A percentile compares a stretch with the other conserved stretches of the same genome.
phyloP scores from a whole-genome alignment of 2,113 vertebrate species.

The Lepisosteus oculatus region DNA sequence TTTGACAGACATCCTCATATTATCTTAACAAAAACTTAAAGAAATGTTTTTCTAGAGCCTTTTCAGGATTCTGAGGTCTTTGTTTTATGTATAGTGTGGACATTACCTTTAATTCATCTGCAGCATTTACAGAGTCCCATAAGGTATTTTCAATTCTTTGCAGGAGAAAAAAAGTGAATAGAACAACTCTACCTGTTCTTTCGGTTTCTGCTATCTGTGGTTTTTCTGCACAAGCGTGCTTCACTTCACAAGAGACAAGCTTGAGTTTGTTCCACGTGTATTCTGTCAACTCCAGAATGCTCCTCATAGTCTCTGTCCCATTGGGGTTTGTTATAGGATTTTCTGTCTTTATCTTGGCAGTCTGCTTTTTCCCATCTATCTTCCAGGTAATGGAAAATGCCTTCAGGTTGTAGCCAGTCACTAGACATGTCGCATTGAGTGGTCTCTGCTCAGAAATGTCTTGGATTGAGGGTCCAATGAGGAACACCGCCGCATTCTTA shows the following conservation, averaged over 20 bases:
- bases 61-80: too few relatives aligned
- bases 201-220: not conserved
- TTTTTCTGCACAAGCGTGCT: conserved; percentile 43
- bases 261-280: conserved; percentile 23
- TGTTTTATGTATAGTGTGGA: too few relatives aligned
- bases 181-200: conserved; percentile 21
- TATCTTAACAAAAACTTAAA: too few relatives aligned
- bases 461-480: not conserved
- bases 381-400: conserved; percentile 33
- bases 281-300: conserved; percentile 13
- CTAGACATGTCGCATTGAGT: conserved; percentile 38
- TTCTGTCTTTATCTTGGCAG: rapidly evolving
- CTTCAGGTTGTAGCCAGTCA: conserved; percentile 23
- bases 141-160: too few relatives aligned
- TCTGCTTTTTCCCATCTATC: rapidly evolving
- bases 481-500: too few relatives aligned
- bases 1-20: too few relatives aligned
- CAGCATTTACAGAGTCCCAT: too few relatives aligned
- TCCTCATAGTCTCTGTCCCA: conserved; percentile 15
- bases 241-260: conserved; percentile 40
- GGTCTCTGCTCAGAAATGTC: not conserved
- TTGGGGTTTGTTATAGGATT: rapidly evolving
- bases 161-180: too few relatives aligned
- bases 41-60: too few relatives aligned
- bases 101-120: too few relatives aligned